phyloP scores from a whole-genome alignment of 2,888 invertebrate species.

The Idaea aversata region DNA sequence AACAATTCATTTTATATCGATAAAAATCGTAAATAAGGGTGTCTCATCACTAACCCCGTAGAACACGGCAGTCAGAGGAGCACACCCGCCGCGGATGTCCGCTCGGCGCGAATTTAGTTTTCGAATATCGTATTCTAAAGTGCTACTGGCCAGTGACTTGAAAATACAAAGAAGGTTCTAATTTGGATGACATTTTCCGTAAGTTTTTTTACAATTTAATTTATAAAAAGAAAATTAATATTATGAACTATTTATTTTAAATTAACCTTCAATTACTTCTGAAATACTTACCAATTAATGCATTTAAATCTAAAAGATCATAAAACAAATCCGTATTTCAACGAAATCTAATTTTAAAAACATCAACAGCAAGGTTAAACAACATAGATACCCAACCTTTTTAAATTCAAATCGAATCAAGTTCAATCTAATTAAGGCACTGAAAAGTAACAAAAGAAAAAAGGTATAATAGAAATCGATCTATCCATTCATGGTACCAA shows the following conservation, averaged over 20 bases:
- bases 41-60: constrained; percentile 49
- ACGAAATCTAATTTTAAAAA: neutral
- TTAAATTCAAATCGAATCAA: neutral
- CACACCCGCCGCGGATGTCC: constrained; percentile 53
- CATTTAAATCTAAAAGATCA: neutral
- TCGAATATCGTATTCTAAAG: constrained; percentile 32
- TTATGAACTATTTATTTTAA: neutral
- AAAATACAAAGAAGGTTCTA: neutral
- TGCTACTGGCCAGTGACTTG: constrained; percentile 22
- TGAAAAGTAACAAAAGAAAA: no score
- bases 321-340: neutral
- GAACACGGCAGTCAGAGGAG: constrained; percentile 60
- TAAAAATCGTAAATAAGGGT: constrained; percentile 21
- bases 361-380: neutral
- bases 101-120: constrained; percentile 44
- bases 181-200: neutral
- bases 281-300: neutral
- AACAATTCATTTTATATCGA: constrained; percentile 37
- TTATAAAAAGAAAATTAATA: neutral
- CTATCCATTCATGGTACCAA: neutral
- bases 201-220: neutral
- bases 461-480: neutral
- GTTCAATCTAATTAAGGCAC: no score
- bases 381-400: neutral
- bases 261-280: neutral